Evolutionary conservation across 2,888 invertebrate genomes (phyloP), one percentile per base, ranked within the genome.

Genomic region (Meandrusa payeni): DNA sequence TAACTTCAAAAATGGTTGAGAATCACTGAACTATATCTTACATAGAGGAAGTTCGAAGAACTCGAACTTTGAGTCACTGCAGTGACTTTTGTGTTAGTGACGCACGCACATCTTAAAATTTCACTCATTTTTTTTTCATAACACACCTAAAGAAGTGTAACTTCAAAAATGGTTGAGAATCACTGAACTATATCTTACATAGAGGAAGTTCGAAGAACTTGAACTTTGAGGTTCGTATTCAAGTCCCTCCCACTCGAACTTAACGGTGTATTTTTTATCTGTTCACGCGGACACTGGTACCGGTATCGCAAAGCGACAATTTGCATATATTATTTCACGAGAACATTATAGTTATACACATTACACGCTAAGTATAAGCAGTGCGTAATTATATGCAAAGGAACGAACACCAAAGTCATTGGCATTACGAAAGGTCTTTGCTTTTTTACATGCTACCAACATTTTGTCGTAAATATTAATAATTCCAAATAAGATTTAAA

Each of bases 211-310:
- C 60, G 48, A 40, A 46, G 61, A 62, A 64, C 57, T 50, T 48
- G 49, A 53, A 50, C 51, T 57, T 59, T 59, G 48, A 55, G 53
- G 51, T 49, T 46, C 51, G 54, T 58, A 64, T 65, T 65, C 62
- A 61, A 46, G 54, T 41, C 52, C 59, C 63, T 51, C 68, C 67
- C 66, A 68, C 67, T 57, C 41, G 50, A 48, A 46, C 41, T 46
- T 61, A 67, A 64, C 64, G 63, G 66, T 53, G 4, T n/a, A 54
- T 32, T 61, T 61, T 60, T 64, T 58, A 64, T 60, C 50, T 63
- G 57, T 54, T 55, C 58, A 46, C 26, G 43, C 12, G 44, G 48
- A 52, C 48, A 50, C 36, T 42, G 47, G 51, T 50, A 41, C 33
- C 32, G 42, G 36, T 11, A 39, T 33, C 43, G 39, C 23, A 29